Base-by-base conservation (phyloP, 1,140 invertebrate species). In the Phenacoccus solenopsis region DNA sequence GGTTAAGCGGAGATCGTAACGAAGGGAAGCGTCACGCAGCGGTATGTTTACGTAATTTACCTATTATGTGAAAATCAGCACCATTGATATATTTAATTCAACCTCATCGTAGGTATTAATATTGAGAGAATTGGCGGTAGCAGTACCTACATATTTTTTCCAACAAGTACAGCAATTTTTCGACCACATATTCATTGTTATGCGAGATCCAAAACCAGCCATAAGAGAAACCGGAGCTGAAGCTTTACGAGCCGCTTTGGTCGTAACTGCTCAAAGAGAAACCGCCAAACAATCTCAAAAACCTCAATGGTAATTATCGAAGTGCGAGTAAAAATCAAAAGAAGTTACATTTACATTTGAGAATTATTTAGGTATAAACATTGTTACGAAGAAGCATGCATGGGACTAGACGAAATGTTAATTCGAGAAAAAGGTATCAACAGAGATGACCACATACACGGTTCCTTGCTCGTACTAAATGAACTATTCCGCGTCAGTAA, bases 101-200 rank as follows among this genome's bases (percentile, higher is more conserved):
- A 7, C 32, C 3, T 32, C 9, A 9, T 69, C n/a, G 10, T 76
- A 87, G 83, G 85, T 97, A 1, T 81, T 98, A 24, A 87, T 98
- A 12, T 78, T 98, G 7, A 88, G 91, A 76, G 97, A 99, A 80
- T 79, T 99, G 16, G 97, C 97, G 12, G 87, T 94, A 20, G 92
- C 92, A 13, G 94, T 96, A 80, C 96, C 96, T 1, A 98, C 96
- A 16, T 97, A 96, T 79, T 99, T 99, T 79, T 98, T 97, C 78
- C 95, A 98, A 81, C 93, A 97, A 84, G 93, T 98, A 0, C 91
- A 92, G 20, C 88, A 88, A 64, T 98, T 98, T 79, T 98, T 98
- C 79, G 95, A 98, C 72, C 84, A 91, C 35, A 97, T 98, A 71
- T 95, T 98, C 74, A 90, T 90, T 75, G 93, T 93, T 1, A 86